Base-by-base conservation (phyloP, 2,797 vertebrate genomes). In the Malurus splendens region DNA sequence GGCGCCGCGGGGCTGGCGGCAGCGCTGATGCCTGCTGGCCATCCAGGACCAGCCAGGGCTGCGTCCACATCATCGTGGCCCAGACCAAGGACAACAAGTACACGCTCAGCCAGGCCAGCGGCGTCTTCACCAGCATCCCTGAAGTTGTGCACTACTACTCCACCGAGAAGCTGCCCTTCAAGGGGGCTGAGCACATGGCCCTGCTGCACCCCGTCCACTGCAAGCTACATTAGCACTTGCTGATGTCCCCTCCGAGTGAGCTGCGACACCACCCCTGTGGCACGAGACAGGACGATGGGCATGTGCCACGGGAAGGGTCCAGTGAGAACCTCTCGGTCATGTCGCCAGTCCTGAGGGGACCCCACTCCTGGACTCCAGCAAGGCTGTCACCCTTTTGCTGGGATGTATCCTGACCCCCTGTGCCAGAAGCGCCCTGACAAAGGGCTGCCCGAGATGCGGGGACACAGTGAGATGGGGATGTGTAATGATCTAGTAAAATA, bases 1-100 rank as follows among this genome's bases (percentile, higher is more conserved):
- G 88, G 92, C 36, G 86, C 70, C 56, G 45, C 61, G 82, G 61
- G 79, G 84, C 56, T 22, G 88, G 72, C 33, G n/a, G 47, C 61
- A 17, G 8, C 19, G 5, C 79, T 86, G 78, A 90, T 74, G 12
- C 55, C 77, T 62, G 18, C 74, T 5, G 91, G 55, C 19, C 24
- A 27, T 65, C 45, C 92, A 98, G 97, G 93, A 98, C 99, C 52
- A 99, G 98, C 91, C 98, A 99, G 93, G 98, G 98, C 45, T 99
- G 98, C 17, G 99, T 99, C 57, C 99, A 99, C 96, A 99, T 99
- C 97, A 98, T 99, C 17, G 98, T 99, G 95, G 98, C 99, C 13
- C 98, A 99, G 97, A 99, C 98, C 54, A 99, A 98, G 92, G 98
- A 98, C 94, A 98, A 94, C 93, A 98, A 98, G 79, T 99, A 98